Evolutionary conservation across 2,888 invertebrate species (phyloP), one percentile per base, ranked within the genome.

Genomic region (Leptopterna dolabrata): DNA sequence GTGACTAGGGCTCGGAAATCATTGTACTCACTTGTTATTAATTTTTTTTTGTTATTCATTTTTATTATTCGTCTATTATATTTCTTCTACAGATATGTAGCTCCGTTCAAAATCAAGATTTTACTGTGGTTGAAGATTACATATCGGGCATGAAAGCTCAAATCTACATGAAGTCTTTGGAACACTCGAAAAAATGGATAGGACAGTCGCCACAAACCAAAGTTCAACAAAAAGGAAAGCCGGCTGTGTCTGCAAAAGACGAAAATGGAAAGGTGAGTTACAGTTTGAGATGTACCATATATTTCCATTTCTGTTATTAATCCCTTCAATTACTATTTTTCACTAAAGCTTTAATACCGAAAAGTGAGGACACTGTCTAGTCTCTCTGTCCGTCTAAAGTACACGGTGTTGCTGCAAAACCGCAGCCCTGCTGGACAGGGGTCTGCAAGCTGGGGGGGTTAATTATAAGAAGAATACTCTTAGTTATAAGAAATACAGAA

Each of bases 71-170:
- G 13, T 47, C 16, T 13, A 4, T 47, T 47, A 3, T 14, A 14
- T 47, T 13, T 16, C 14, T 24, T 11, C 43, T 63, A n/a, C 90
- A 96, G 95, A 94, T 98, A 87, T 97, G 99, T 92, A 99, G 98
- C 90, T 97, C 99, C 0, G 95, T 99, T 27, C 99, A 99, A 92
- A 99, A 99, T 92, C 99, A 99, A 93, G 99, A 99, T 92, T 99
- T 98, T 91, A 99, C 99, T 0, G 93, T 99, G 0, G 95, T 99
- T 76, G 97, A 99, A 13, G 99, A 99, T 92, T 99, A 99, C 91
- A 94, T 96, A 87, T 96, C 95, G 0, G 98, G 98, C 0, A 93
- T 99, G 14, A 97, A 97, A 92, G 94, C 98, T 0, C 92, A 98
- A 43, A 92, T 99, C 9, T 99, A 98, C 91, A 92, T 98, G 13